phyloP scores from a whole-genome alignment of 2,797 vertebrate species.

The Fratercula arctica region DNA sequence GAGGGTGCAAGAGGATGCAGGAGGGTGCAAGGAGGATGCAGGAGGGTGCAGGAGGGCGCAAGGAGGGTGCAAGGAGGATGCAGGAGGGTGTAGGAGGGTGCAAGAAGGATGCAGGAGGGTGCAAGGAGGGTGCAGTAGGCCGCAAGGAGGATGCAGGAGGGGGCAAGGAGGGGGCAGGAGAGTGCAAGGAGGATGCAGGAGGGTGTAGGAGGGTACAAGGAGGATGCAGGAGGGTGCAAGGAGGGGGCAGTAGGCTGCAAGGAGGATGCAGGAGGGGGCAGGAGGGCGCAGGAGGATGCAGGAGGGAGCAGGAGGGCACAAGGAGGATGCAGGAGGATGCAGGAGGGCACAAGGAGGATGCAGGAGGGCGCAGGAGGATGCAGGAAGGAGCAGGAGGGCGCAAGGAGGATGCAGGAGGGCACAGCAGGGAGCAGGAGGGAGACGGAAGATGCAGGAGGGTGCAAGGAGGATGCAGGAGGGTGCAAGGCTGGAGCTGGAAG shows the following conservation, averaged over 20 bases:
- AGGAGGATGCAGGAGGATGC: neutral
- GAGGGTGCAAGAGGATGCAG: too few species aligned
- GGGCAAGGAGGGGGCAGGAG: neutral
- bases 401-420: neutral
- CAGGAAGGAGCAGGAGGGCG: neutral
- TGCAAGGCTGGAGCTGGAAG: too few species aligned
- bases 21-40: rapidly evolving
- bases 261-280: neutral
- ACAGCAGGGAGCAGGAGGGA: too few species aligned
- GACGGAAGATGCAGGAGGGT: too few species aligned
- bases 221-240: too few species aligned
- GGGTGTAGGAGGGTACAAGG: too few species aligned
- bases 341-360: neutral
- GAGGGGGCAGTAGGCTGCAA: too few species aligned
- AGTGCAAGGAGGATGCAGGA: too few species aligned
- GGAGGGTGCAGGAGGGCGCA: neutral
- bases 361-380: too few species aligned
- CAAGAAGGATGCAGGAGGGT: neutral
- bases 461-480: neutral
- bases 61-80: neutral
- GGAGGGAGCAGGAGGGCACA: neutral
- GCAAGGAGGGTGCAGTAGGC: neutral
- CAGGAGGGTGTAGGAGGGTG: too few species aligned
- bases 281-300: too few species aligned
- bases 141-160: too few species aligned